Conservation (phyloP, 2,113 vertebrate genomes). For the Oncorhynchus kisutch region DNA sequence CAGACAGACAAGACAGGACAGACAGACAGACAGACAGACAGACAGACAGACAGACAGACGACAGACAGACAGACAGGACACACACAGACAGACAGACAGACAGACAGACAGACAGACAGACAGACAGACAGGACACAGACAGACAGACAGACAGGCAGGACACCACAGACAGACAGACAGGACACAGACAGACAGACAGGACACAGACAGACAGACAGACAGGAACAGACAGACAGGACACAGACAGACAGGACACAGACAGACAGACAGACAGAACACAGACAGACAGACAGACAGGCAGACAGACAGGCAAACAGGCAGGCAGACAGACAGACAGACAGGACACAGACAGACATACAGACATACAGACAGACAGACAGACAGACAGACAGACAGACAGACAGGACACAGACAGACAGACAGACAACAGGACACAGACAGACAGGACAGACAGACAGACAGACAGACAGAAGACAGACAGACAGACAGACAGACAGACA, state of each 20-base stretch:
- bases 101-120: background rate
- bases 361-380: background rate
- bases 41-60: background rate
- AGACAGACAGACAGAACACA: constrained; percentile 1
- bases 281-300: background rate
- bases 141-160: background rate
- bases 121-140: background rate
- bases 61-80: background rate
- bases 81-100: background rate
- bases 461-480: background rate
- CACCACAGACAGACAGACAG: background rate
- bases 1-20: background rate
- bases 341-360: background rate
- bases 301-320: too few species aligned
- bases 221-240: background rate
- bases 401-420: background rate
- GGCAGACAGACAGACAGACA: background rate
- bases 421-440: background rate
- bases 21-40: background rate
- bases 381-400: background rate
- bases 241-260: background rate
- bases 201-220: background rate
- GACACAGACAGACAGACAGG: background rate
- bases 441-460: background rate
- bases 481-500: background rate